Evolutionary conservation across 2,113 vertebrate species (phyloP).

Genomic region (Azemiops feae): DNA sequence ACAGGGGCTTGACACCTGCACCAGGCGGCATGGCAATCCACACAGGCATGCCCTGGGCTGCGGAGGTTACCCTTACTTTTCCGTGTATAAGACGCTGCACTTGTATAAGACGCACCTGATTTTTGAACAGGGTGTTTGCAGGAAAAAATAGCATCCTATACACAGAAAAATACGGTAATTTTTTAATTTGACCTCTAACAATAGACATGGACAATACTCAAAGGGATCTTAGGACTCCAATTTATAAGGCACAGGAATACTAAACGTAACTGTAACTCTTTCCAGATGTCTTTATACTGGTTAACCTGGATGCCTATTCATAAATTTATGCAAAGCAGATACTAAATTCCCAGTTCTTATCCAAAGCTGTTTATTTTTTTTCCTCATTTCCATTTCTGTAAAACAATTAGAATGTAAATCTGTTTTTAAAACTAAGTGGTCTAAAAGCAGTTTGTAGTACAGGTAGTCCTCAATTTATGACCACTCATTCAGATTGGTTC

Average conservation of each 20-base stretch:
- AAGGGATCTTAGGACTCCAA: neutral
- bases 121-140: too few relatives aligned
- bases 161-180: too few relatives aligned
- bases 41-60: too few relatives aligned
- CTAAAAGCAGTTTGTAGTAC: neutral
- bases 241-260: neutral
- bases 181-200: neutral
- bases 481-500: neutral
- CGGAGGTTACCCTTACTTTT: too few relatives aligned
- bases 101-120: too few relatives aligned
- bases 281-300: neutral
- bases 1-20: too few relatives aligned
- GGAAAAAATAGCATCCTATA: too few relatives aligned
- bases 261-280: neutral
- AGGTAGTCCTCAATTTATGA: neutral
- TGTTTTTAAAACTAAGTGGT: neutral
- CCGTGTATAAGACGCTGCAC: too few relatives aligned
- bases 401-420: neutral
- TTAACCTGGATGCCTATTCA: neutral
- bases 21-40: too few relatives aligned
- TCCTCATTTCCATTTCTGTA: neutral
- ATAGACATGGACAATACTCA: neutral
- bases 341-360: neutral
- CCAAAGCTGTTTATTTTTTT: neutral
- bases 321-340: neutral